Conservation (phyloP, 1,140 invertebrate species). For the Euwallacea fornicatus region DNA sequence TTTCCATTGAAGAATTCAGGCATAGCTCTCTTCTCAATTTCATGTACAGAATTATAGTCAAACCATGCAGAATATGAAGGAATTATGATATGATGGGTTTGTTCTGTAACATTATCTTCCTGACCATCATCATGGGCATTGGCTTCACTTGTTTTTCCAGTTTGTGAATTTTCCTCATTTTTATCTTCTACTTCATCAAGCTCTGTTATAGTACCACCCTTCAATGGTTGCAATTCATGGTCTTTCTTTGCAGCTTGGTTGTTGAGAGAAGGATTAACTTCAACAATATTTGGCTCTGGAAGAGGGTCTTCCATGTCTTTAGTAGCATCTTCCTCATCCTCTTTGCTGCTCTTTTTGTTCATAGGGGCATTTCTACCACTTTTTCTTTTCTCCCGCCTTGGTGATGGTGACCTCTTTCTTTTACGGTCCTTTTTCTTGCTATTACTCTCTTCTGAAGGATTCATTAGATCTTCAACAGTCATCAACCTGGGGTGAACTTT, state of each 20-base stretch:
- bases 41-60: slow-evolving; percentile 98
- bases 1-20: slow-evolving; percentile 99
- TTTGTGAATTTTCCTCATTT: slow-evolving; percentile 61
- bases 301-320: slow-evolving; percentile 81
- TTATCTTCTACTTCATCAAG: slow-evolving; percentile 69
- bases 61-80: slow-evolving; percentile 99
- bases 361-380: slow-evolving; percentile 19
- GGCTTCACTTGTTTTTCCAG: slow-evolving; percentile 60
- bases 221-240: slow-evolving; percentile 73
- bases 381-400: slow-evolving; percentile 17
- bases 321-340: slow-evolving; percentile 77
- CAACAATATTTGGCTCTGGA: slow-evolving; percentile 77
- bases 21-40: slow-evolving; percentile 92
- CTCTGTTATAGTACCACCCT: slow-evolving; percentile 75
- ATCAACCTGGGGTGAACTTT: slow-evolving; percentile 76
- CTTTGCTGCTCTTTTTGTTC: slow-evolving; percentile 58
- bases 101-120: slow-evolving; percentile 96
- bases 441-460: slow-evolving; percentile 32
- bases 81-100: slow-evolving; percentile 98
- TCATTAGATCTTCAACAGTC: slow-evolving; percentile 81
- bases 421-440: slow-evolving; percentile 14
- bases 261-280: slow-evolving; percentile 64
- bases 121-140: slow-evolving; percentile 73
- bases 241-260: slow-evolving; percentile 62
- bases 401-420: slow-evolving; percentile 19